Base-by-base conservation (phyloP, 2,113 vertebrate genomes). In the Caloenas nicobarica region DNA sequence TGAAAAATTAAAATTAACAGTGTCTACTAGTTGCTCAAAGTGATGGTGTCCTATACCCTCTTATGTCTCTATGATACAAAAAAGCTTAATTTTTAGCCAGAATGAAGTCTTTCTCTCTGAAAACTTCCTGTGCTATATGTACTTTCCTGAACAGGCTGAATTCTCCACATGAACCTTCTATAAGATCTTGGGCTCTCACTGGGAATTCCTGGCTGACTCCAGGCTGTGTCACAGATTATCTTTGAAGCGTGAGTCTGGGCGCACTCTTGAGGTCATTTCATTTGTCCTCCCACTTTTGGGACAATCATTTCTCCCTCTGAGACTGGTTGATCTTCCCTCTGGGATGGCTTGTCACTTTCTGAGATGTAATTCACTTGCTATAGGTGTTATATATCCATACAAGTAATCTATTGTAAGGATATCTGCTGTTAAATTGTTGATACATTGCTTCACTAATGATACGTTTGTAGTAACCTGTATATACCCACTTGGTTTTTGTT, bases 321-420 rank as follows among this genome's bases (percentile, higher is more conserved):
- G 46, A 16, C 33, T 1, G 1, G 22, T 25, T 36, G 10, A 12
- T 23, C 28, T 9, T 78, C 34, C 25, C 26, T 66, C 42, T 56
- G 44, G 26, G 21, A 22, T 48, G 56, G 6, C 26, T 56, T 69
- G 21, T 3, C 13, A 19, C 34, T 34, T 73, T 42, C 42, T 74
- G 44, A 33, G 44, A 46, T 18, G 44, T 42, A 80, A 80, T 38
- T 90, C 4, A 4, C 14, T 44, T 54, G 19, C 24, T 77, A 13
- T 1, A 0, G 1, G 4, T 22, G 16, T 14, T 50, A 46, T 46
- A 34, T 33, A 61, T 25, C 15, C 8, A 23, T 53, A 13, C 4
- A 51, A 54, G 1, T 14, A 54, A 72, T 6, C 16, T 38, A 22
- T 42, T 10, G 23, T 28, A 57, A 53, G 7, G 13, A 38, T 50